Base-by-base conservation (phyloP, 2,888 invertebrate species). In the Chymomyza fuscimana region DNA sequence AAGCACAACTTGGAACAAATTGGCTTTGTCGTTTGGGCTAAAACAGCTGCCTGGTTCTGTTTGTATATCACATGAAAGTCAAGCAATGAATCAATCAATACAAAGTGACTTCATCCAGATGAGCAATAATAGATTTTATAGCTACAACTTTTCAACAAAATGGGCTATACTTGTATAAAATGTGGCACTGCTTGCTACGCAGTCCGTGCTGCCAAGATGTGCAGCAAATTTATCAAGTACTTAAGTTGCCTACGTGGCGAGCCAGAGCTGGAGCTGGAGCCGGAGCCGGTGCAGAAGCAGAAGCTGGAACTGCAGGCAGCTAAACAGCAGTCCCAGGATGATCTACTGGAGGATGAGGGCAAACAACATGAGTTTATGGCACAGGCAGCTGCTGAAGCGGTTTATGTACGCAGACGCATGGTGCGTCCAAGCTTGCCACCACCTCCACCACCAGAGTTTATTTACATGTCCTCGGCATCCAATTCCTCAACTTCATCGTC, bases 191-290 rank as follows among this genome's bases (percentile, higher is more conserved):
- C 15, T 5, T 2, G 50, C 6, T 6, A 10, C 5, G 10, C 22
- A 22, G 29, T 15, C 51, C 15, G n/a, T 56, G 16, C 19, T 12
- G 1, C 29, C 36, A 66, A 67, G n/a, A 77, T 79, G 82, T 84
- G 86, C 63, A 59, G 58, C 6, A 73, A 61, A 29, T 59, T 82
- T 51, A 64, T 56, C 58, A 72, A 68, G 32, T 69, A 73, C 22
- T 78, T 82, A 15, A 61, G 70, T 63, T 82, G 81, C 67, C 70
- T 73, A 6, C 63, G 69, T 9, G 52, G 16, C 16, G 52, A 54
- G 16, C 19, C 16, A 19, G 16, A 19, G 52, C 16, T 4, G 52
- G 2, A 54, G 16, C 19, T 9, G 5, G 16, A 19, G 52, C 16
- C 64, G 16, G 32, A 25, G 29, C 46, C 60, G 7, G 65, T 69